Evolutionary conservation across 2,113 vertebrate species (phyloP), one percentile per base, ranked within the genome.

Genomic region (Sarotherodon lohbergeri): DNA sequence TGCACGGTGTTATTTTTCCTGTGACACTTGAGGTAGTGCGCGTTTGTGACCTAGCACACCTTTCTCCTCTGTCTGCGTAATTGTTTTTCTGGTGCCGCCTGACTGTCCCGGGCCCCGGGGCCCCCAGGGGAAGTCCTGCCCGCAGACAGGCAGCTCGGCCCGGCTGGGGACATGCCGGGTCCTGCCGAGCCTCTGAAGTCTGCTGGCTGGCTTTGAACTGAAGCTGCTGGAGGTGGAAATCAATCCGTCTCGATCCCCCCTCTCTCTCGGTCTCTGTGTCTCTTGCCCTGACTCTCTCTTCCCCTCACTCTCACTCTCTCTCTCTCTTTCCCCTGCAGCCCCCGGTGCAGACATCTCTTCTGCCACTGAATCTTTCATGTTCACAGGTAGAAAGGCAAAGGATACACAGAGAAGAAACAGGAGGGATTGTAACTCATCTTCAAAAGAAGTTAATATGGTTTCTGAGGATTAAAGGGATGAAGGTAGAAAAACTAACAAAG

Each of bases 111-210:
- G 89, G 93, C 90, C 88, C 90, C 79, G 76, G 90, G 88, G 87
- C 90, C 93, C 88, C 81, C 76, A 88, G 95, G 95, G 95, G 94
- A 96, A 96, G 95, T 96, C 95, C 95, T 96, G 95, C 92, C 94
- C 90, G 94, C 94, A 95, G 95, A 95, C 94, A 95, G 94, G 91
- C 94, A 95, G 94, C 90, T 91, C 43, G 84, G 94, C 90, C 95
- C 89, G 94, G 95, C 92, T 86, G 90, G 91, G 94, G 93, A 95
- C 96, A 94, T 95, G 96, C 95, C 86, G 92, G 88, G 92, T 96
- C 96, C 95, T 96, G 96, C 95, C 82, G 93, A 83, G 89, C 89
- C 89, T 97, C 95, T 96, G 95, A 96, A 95, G 96, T 96, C 93
- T 96, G 86, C 90, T 89, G 82, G 90, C 89, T 92, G 89, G 71